Evolutionary conservation across 2,113 vertebrate species (phyloP), one percentile per base, ranked within the genome.

Genomic region (Esox niger): DNA sequence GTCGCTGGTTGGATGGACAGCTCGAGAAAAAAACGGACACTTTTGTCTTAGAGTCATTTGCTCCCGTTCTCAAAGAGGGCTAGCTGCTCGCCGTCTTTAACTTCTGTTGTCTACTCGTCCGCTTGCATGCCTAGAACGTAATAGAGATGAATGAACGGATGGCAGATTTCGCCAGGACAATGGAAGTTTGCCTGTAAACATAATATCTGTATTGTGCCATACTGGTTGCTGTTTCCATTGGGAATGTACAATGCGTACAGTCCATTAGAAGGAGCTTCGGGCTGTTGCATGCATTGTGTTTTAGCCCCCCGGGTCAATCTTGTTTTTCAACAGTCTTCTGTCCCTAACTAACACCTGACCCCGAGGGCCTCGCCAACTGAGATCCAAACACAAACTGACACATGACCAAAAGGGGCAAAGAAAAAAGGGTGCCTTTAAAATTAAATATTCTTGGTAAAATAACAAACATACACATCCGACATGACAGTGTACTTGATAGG

Each of bases 1-100:
- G 38, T 43, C 13, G 15, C 5, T 43, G 38, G 38, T 17, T 4
- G 92, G 92, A 88, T 88, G 90, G 94, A 92, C 91, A 76, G 90
- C 89, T 91, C 82, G 85, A 87, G 85, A 92, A 89, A 92, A 89
- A 87, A 89, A 90, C 88, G 60, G 87, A 91, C 90, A 93, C 87
- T 84, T 86, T 90, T 90, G 89, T 91, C 85, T 84, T 74, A 89
- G 88, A n/a, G 21, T 69, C 15, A 26, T 54, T 69, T 23, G 10
- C 4, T 33, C 32, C 17, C 8, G 27, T 20, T 52, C 3, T 54
- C 63, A 30, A 70, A 46, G 69, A 78, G 62, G 30, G 46, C 54
- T 38, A 62, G 31, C 54, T 52, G 62, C 17, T 13, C 21, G 17
- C 47, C 6, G 2, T 26, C 20, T 59, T 49, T 30, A 7, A 25